Conservation (phyloP, 2,888 invertebrate species). For the Drosophila pseudotakahashii region DNA sequence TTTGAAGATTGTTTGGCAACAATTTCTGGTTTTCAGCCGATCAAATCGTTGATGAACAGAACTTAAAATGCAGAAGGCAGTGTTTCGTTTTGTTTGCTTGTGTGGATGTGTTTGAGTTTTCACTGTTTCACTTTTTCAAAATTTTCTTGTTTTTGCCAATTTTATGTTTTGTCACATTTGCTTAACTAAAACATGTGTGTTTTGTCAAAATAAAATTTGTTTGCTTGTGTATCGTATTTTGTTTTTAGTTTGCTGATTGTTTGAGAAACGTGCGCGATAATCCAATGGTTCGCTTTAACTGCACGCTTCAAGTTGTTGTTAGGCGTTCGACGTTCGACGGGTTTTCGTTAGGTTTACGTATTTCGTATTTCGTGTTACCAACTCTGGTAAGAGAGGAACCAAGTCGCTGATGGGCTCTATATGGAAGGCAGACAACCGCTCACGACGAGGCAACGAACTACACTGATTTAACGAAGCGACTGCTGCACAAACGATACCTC, state of each 20-base stretch:
- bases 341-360: constrained; percentile 63
- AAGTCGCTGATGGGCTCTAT: constrained; percentile 37
- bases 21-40: constrained; percentile 18
- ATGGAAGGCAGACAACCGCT: constrained; percentile 68
- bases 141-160: constrained; percentile 22
- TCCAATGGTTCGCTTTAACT: constrained; percentile 82
- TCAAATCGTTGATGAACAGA: constrained; percentile 1
- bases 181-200: constrained; percentile 58
- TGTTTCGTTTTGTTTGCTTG: constrained; percentile 22
- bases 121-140: constrained; percentile 57
- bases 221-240: constrained; percentile 20
- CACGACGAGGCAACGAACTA: constrained; percentile 82
- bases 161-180: constrained; percentile 51
- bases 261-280: constrained; percentile 81
- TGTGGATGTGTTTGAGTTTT: constrained; percentile 29
- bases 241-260: constrained; percentile 35
- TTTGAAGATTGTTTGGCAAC: constrained; percentile 28
- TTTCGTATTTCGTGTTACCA: constrained; percentile 64
- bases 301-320: constrained; percentile 80
- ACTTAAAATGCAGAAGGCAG: constrained; percentile 24
- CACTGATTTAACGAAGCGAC: constrained; percentile 76
- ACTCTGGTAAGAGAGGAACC: constrained; percentile 39
- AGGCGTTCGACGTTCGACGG: constrained; percentile 11
- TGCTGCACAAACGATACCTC: constrained; percentile 78
- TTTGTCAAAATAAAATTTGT: constrained; percentile 38